phyloP scores from a whole-genome alignment of 64 coral and sea anemone species.

The Orbicella faveolata region DNA sequence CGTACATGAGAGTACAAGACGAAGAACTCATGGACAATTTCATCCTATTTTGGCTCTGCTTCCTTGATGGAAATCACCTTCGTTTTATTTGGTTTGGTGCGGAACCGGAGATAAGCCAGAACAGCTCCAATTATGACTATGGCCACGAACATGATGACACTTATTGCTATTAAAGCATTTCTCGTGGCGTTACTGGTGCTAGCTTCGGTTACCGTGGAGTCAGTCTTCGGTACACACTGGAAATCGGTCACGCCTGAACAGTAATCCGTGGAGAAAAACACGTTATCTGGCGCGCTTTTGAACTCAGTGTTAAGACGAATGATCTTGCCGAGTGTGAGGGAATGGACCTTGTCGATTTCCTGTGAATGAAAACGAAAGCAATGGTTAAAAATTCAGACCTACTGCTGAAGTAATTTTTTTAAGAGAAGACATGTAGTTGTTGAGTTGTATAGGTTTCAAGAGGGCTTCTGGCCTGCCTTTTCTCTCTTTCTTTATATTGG shows the following conservation, averaged over 20 bases:
- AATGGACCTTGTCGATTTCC: constrained; percentile 73
- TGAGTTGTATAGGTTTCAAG: too few species aligned
- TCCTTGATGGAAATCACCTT: neutral
- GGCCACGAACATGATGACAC: neutral
- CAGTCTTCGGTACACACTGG: constrained; percentile 51
- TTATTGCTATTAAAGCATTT: neutral
- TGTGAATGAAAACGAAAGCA: neutral
- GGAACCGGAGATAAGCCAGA: neutral
- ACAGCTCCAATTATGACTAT: neutral
- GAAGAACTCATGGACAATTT: too few species aligned
- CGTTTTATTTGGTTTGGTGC: neutral
- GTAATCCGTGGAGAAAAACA: constrained; percentile 73
- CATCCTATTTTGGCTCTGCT: neutral
- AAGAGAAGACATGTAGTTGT: too few species aligned
- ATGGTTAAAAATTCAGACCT: too few species aligned
- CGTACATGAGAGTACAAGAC: too few species aligned
- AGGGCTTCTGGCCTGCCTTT: too few species aligned
- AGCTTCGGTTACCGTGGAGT: too few species aligned
- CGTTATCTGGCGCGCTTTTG: constrained; percentile 65
- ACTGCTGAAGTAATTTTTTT: too few species aligned
- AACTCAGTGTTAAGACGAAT: constrained; percentile 68
- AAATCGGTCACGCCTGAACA: constrained; percentile 59
- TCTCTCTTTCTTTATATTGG: too few species aligned
- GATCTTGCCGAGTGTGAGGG: constrained; percentile 67
- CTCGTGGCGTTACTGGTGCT: neutral